Percentiles rank a stretch among this genome's conserved stretches.
phyloP scores from a whole-genome alignment of 2,113 vertebrate genomes.

The Athene cunicularia region DNA sequence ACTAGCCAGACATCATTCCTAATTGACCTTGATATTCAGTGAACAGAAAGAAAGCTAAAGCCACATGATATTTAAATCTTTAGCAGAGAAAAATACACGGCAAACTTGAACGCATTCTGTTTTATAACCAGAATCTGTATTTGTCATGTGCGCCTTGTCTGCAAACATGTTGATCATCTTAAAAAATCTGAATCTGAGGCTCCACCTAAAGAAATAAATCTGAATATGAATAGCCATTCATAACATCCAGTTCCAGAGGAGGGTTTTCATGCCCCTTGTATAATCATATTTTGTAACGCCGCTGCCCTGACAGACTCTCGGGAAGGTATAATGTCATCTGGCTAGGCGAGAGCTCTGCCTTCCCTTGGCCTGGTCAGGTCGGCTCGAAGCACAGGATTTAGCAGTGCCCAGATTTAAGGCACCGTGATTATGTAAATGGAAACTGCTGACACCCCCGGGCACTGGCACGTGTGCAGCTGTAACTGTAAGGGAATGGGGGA shows the following conservation, averaged over 20 bases:
- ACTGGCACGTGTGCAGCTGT: not conserved
- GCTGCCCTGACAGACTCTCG: not conserved
- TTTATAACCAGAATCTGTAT: not conserved
- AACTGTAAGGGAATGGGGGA: not conserved
- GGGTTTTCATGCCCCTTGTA: rapidly evolving
- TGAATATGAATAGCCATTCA: not conserved
- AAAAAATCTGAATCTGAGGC: not conserved
- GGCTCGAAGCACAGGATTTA: not conserved
- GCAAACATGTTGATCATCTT: not conserved
- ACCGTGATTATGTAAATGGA: not conserved
- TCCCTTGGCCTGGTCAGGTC: not conserved
- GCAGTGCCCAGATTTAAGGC: not conserved
- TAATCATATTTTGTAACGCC: rapidly evolving
- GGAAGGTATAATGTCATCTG: rapidly evolving
- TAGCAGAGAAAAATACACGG: conserved; percentile 34
- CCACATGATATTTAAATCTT: conserved; percentile 62
- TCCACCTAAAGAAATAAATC: not conserved
- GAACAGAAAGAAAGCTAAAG: conserved; percentile 80
- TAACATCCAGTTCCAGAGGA: not conserved
- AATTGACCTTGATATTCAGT: conserved; percentile 90
- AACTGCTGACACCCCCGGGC: not conserved
- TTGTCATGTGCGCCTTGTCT: not conserved
- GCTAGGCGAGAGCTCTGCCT: not conserved
- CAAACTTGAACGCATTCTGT: conserved; percentile 6
- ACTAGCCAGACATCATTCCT: conserved; percentile 80